Evolutionary conservation across 2,888 invertebrate species (phyloP), one percentile per base, ranked within the genome.

Genomic region (Drosophila merina): DNA sequence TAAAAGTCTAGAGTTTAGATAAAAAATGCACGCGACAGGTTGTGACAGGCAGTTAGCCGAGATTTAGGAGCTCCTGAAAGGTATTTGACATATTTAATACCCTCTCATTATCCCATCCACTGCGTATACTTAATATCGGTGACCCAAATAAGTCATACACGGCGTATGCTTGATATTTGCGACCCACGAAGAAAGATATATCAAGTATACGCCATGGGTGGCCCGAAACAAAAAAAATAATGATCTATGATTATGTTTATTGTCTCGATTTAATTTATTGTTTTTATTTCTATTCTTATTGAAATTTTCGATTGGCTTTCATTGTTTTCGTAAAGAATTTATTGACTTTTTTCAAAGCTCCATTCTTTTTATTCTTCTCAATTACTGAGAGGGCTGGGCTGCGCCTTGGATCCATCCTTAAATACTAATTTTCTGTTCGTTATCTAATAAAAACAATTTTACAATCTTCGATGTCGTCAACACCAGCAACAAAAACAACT

Each of bases 401-500:
- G 25, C 9, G 44, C 14, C 28, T 14, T 8, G 66, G 36, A 66
- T 36, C 55, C 44, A 28, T 55, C 20, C 70, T 60, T 47, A 56
- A 57, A 52, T 64, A 54, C 52, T 58, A 54, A 64, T 71, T 57
- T 40, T 30, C 42, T 36, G 33, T 51, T 40, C n/a, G 71, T 64
- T 71, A 71, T 71, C 72, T 72, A 66, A 72, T 72, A 57, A 55
- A 57, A 58, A 55, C 54, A 57, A 64, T 72, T 72, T 57, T 72
- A 72, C 66, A 72, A 71, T 64, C 57, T 72, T 71, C 72, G 57
- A 72, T 71, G 57, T 33, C 63, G 64, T 71, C 57, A 50, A 51
- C 63, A 56, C 49, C 36, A 10, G 30, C 51, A 12, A 12, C 33
- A 12, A 36, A 33, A 36, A 54, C 38, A 38, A 26, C 44, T 20